Evolutionary conservation across 2,888 invertebrate genomes (phyloP), one percentile per base, ranked within the genome.

Genomic region (Hoplodrina ambigua): DNA sequence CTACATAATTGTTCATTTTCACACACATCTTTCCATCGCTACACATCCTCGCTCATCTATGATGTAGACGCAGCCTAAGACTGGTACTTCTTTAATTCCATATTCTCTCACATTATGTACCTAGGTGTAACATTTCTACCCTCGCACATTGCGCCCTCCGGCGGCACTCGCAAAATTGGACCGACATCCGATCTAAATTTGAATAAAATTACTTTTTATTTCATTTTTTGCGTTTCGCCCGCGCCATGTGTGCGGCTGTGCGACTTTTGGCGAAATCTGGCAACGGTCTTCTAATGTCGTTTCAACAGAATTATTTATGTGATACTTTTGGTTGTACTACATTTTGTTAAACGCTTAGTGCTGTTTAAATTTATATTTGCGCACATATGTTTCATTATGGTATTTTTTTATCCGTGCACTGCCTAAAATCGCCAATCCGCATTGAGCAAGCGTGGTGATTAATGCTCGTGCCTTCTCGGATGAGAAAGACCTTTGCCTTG

Each of bases 181-280:
- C 71, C 83, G 84, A 78, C 85, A 83, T 85, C 83, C 82, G 84
- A 86, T 89, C 88, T 78, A 88, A 90, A 90, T 90, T 90, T 89
- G 88, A 91, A 91, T 90, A 89, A 87, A 88, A 89, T 88, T 85
- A 86, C 82, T 83, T 86, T n/a, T 86, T 81, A 83, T 83, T 85
- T 85, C 78, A 84, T 86, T 86, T 88, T 85, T 84, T 81, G 41
- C 81, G 76, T 75, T 73, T 66, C 55, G 65, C 67, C 66, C 69
- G 64, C 83, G 67, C 75, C 78, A 75, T 75, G 63, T 83, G 84
- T 80, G 77, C 59, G 49, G 10, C 46, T 55, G 62, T 6, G 52
- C 69, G 72, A 72, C 65, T 69, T 67, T 67, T 50, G 66, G 49
- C 33, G 49, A 67, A 81, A 66, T 58, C 80, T 70, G 78, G 54